Evolutionary conservation across 2,888 invertebrate genomes (phyloP).

Genomic region (Eupsilia transversa): DNA sequence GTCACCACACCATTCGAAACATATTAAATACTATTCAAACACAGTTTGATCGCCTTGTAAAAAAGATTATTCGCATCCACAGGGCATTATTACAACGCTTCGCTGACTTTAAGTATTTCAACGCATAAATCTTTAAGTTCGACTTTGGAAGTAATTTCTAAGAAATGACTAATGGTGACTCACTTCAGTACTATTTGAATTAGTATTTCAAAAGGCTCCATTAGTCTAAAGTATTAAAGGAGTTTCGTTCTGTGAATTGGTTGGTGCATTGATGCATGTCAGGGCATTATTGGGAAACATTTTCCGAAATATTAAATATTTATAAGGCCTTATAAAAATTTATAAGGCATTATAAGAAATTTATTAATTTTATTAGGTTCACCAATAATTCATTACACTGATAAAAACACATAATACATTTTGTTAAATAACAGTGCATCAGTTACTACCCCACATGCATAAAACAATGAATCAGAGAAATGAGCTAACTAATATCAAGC

Average conservation of each 20-base stretch:
- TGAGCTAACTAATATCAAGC: no score
- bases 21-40: slow-evolving; percentile 39
- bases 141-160: slow-evolving; percentile 73
- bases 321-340: no score
- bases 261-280: slow-evolving; percentile 1
- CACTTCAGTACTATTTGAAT: slow-evolving; percentile 61
- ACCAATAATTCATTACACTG: no score
- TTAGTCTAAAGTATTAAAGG: slow-evolving; percentile 11
- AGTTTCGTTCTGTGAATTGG: slow-evolving; percentile 17
- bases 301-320: not conserved
- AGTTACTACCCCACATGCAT: no score
- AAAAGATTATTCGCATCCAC: slow-evolving; percentile 71
- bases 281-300: not conserved
- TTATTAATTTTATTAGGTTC: no score
- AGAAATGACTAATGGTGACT: slow-evolving; percentile 71
- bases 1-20: not conserved
- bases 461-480: no score
- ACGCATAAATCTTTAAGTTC: slow-evolving; percentile 72
- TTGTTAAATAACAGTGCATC: no score
- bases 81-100: slow-evolving; percentile 69
- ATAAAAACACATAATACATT: no score
- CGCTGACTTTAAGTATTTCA: slow-evolving; percentile 70
- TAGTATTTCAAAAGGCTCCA: slow-evolving; percentile 50
- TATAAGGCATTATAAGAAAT: no score
- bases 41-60: slow-evolving; percentile 65